A percentile compares a stretch with the other conserved stretches of the same genome.
phyloP scores from a whole-genome alignment of 1,140 invertebrate species.

The Ditylenchus dipsaci region DNA sequence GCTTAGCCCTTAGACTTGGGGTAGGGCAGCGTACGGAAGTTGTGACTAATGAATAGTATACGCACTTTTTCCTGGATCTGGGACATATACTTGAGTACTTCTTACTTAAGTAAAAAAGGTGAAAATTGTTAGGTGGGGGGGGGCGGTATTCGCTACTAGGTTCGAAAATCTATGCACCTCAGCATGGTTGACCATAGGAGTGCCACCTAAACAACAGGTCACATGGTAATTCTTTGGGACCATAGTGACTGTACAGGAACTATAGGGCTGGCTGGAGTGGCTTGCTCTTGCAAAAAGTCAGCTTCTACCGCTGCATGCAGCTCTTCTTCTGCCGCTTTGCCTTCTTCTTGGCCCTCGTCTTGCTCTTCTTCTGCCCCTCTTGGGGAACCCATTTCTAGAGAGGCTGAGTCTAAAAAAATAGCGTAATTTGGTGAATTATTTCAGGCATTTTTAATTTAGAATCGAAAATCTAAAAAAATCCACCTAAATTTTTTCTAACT shows the following conservation, averaged over 20 bases:
- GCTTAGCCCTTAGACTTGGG: too few relatives aligned
- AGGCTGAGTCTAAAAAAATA: not conserved
- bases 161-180: too few relatives aligned
- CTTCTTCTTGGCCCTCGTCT: not conserved
- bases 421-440: not conserved
- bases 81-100: too few relatives aligned
- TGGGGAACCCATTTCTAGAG: not conserved
- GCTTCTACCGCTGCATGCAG: not conserved
- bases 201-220: not conserved
- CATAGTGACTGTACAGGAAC: not conserved
- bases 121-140: too few relatives aligned
- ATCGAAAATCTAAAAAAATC: not conserved
- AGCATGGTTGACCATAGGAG: not conserved
- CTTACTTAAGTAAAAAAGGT: too few relatives aligned
- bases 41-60: too few relatives aligned
- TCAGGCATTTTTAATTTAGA: not conserved
- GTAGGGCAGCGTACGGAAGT: too few relatives aligned
- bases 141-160: too few relatives aligned
- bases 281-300: not conserved
- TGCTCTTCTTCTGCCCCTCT: not conserved
- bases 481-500: too few relatives aligned
- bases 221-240: not conserved
- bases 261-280: not conserved
- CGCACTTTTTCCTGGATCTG: too few relatives aligned
- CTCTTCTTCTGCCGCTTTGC: not conserved